These are phyloP conservation scores for Platyscapa corneri DNA, from an alignment of 1,140 invertebrate species.

Conservation along the genomic window DNA sequence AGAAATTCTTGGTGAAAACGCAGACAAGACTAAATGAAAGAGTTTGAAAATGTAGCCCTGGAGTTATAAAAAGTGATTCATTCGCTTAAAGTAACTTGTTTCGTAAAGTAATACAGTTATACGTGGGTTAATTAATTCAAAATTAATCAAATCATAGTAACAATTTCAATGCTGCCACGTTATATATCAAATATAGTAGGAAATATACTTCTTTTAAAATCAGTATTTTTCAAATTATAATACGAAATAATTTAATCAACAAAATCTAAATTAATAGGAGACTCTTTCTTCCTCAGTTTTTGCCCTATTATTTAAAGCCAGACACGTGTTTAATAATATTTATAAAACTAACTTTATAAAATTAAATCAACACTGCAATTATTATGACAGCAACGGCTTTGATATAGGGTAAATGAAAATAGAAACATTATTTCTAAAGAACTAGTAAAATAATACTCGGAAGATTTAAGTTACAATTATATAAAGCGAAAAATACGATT, in stretches of 20 bases:
- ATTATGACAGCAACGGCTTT: neutral
- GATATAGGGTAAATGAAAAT: neutral
- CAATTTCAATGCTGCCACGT: neutral
- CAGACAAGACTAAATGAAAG: neutral
- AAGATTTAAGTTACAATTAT: neutral
- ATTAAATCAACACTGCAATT: neutral
- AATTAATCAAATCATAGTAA: neutral
- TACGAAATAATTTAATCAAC: too few species aligned
- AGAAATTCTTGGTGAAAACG: neutral
- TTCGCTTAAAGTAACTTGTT: neutral
- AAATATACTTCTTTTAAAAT: too few species aligned
- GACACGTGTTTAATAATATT: neutral
- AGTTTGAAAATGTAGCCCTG: neutral
- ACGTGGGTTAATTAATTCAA: neutral
- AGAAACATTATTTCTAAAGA: neutral
- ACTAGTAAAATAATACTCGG: neutral
- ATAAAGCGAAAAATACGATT: neutral
- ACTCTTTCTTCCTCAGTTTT: neutral
- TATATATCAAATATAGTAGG: neutral
- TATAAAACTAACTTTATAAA: slow-evolving; percentile 7
- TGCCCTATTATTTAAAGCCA: neutral
- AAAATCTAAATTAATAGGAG: too few species aligned
- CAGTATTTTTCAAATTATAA: too few species aligned
- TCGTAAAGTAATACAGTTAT: neutral
- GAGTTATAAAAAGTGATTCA: neutral